Evolutionary conservation across 2,113 vertebrate genomes (phyloP), one percentile per base, ranked within the genome.

Genomic region (Rhinopomastus cyanomelas): DNA sequence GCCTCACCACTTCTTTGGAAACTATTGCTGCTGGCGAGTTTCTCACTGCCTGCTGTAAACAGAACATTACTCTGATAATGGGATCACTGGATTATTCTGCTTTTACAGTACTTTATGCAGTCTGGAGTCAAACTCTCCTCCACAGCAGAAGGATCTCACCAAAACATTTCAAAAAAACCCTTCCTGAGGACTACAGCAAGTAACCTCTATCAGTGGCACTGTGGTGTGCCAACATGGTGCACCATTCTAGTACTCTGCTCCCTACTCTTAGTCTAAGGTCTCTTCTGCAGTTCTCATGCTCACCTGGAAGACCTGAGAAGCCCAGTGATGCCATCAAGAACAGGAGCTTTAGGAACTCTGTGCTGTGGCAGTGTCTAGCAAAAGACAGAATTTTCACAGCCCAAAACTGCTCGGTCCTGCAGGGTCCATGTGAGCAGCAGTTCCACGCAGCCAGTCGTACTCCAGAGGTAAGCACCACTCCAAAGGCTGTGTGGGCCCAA

Each of bases 391-490:
- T 69, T 75, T 32, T 62, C 68, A 32, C 26, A 34, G 42, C 42
- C 51, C 18, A 25, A 57, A 11, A 10, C 64, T 52, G 29, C 56
- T 37, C 0, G 1, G 26, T 36, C 44, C 75, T 55, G 44, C 20
- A 62, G 66, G 30, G 36, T 23, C 26, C 27, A 15, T 1, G 11
- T 3, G 9, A 88, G 51, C 67, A 74, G 51, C n/a, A 17, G 51
- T 53, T 69, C 39, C 52, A 27, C 11, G 4, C 0, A 32, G 12
- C 32, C 32, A 26, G 48, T 12, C 2, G 0, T 3, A 46, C 1
- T 0, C 1, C 7, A 61, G 39, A 37, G 12, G 16, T 2, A 25
- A 88, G 53, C 26, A 29, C 25, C 8, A 2, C 21, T 55, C 46
- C 52, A 37, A n/a, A 55, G 75, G 46, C 4, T 27, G 61, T 0